Conservation (phyloP, 92 coral and sea anemone species). For the Epizoanthus rinbou region DNA sequence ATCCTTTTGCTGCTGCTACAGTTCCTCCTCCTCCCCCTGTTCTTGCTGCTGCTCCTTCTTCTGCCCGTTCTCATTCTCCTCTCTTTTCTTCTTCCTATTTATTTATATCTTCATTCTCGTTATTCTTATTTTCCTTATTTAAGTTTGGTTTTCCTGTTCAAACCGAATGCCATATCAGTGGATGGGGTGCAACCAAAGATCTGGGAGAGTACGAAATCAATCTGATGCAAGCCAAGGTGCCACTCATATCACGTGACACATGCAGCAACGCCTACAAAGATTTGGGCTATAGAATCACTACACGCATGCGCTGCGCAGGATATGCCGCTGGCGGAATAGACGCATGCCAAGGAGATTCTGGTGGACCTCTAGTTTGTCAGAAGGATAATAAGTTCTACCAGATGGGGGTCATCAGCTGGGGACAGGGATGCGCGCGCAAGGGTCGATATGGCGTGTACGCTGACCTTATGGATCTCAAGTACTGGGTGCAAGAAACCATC, state of each 20-base stretch:
- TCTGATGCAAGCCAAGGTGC: constrained; percentile 68
- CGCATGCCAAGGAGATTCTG: constrained; percentile 90
- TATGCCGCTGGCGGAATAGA: constrained; percentile 73
- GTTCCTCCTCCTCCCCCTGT: too few relatives aligned
- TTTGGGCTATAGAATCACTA: constrained; percentile 65
- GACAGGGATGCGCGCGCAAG: constrained; percentile 86
- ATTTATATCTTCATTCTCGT: neutral
- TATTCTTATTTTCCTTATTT: neutral
- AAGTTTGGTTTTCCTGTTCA: constrained; percentile 45
- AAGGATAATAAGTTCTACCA: constrained; percentile 63
- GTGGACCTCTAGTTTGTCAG: constrained; percentile 81
- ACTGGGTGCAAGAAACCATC: constrained; percentile 79
- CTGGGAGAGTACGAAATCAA: constrained; percentile 46
- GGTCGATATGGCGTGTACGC: constrained; percentile 88
- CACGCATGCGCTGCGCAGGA: constrained; percentile 93
- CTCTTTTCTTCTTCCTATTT: too few relatives aligned
- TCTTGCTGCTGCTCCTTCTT: too few relatives aligned
- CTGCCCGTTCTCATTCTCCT: too few relatives aligned
- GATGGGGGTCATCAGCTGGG: constrained; percentile 84
- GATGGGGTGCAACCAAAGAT: constrained; percentile 78
- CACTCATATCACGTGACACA: constrained; percentile 68
- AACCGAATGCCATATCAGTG: constrained; percentile 68
- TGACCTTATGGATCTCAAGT: constrained; percentile 76
- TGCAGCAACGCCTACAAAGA: constrained; percentile 69
- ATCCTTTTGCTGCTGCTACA: too few relatives aligned